These are phyloP conservation scores for Scomber scombrus DNA, from an alignment of 2,113 vertebrate species.

Conservation along the genomic window DNA sequence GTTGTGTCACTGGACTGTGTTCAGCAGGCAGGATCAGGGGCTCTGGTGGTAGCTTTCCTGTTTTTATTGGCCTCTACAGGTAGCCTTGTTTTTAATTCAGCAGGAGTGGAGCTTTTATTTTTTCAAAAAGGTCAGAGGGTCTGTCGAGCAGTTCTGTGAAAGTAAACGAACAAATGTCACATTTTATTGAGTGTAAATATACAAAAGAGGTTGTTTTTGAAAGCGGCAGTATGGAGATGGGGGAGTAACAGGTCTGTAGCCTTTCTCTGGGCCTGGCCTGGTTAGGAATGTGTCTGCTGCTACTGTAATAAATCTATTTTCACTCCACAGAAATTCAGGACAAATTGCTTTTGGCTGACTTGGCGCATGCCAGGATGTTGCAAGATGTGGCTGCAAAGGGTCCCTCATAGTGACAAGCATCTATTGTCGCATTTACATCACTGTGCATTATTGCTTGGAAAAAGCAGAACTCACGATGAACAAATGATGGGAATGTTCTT, in stretches of 20 bases:
- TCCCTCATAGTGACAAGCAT: not conserved
- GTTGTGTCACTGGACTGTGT: conserved; percentile 42
- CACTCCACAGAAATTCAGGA: conserved; percentile 67
- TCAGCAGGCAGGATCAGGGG: not conserved
- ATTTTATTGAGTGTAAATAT: conserved; percentile 48
- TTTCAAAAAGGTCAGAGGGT: not conserved
- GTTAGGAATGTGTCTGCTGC: conserved; percentile 59
- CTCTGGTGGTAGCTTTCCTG: conserved; percentile 5
- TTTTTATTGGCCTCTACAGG: conserved; percentile 34
- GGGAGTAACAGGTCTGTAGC: not conserved
- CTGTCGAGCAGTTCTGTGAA: not conserved
- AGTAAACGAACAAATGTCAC: conserved; percentile 7
- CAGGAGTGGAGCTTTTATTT: not conserved
- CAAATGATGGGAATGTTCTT: not conserved
- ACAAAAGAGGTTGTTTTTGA: conserved; percentile 43
- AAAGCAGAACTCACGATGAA: not conserved
- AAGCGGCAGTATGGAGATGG: not conserved
- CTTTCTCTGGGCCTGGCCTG: conserved; percentile 15
- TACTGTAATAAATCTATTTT: conserved; percentile 75
- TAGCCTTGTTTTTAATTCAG: conserved; percentile 33
- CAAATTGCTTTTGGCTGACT: conserved; percentile 84
- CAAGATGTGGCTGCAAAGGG: conserved; percentile 33
- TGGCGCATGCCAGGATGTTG: conserved; percentile 37
- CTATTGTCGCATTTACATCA: conserved; percentile 4
- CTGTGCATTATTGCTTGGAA: conserved; percentile 3